Evolutionary conservation across 2,797 vertebrate genomes (phyloP).

Genomic region (Bufotes viridis): DNA sequence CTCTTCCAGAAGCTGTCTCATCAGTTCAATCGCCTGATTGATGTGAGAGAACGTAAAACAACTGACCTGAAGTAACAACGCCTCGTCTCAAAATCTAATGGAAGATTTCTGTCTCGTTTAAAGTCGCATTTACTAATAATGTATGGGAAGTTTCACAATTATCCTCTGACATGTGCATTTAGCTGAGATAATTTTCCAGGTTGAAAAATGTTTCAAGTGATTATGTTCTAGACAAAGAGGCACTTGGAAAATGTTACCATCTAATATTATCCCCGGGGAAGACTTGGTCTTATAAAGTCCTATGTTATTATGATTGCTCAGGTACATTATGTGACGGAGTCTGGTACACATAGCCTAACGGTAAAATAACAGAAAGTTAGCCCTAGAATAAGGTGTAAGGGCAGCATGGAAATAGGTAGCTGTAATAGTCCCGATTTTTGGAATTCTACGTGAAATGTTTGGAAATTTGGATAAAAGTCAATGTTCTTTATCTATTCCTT

Average conservation of each 20-base stretch:
- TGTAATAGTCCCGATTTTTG: no score
- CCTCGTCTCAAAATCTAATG: constrained; percentile 36
- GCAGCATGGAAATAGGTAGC: neutral
- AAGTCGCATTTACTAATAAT: constrained; percentile 30
- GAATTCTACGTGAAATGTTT: no score
- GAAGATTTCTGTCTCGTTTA: constrained; percentile 40
- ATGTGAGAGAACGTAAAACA: neutral
- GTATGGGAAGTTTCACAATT: constrained; percentile 33
- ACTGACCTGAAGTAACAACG: constrained; percentile 39
- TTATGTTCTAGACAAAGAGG: constrained; percentile 23
- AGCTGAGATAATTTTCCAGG: constrained; percentile 13
- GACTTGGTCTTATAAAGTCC: constrained; percentile 7
- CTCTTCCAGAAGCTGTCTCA: neutral
- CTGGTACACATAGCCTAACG: neutral
- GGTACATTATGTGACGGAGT: neutral
- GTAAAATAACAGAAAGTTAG: neutral
- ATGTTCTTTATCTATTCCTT: no score
- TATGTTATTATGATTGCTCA: neutral
- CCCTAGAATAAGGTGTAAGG: neutral
- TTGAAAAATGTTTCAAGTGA: constrained; percentile 34
- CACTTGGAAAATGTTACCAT: constrained; percentile 9
- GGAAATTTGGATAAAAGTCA: no score
- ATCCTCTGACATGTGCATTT: constrained; percentile 22
- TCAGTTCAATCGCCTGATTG: constrained; percentile 2
- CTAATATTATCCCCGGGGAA: constrained; percentile 11